A percentile compares a stretch with the other conserved stretches of the same genome.
Conservation (phyloP, 2,888 invertebrate genomes). For the Steromphala cineraria region DNA sequence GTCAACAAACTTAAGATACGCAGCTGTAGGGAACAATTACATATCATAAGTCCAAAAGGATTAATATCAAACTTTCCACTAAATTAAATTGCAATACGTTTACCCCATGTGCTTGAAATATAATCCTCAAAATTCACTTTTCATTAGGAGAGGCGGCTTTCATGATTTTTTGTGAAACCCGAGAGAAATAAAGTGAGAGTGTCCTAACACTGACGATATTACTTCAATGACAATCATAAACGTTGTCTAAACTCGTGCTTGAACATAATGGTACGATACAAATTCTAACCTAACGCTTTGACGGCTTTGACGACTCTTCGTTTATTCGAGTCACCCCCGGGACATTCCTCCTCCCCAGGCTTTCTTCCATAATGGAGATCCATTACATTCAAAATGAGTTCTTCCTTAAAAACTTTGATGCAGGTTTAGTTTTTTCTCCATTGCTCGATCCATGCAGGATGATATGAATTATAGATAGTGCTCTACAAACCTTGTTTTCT, state of each 20-base stretch:
- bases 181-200: background rate
- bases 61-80: background rate
- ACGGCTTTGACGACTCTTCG: too few relatives aligned
- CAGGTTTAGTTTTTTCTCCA: background rate
- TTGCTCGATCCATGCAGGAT: background rate
- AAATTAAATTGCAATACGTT: background rate
- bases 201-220: too few relatives aligned
- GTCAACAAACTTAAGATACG: too few relatives aligned
- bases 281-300: too few relatives aligned
- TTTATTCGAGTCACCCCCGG: background rate
- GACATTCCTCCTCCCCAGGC: background rate
- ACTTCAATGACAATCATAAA: too few relatives aligned
- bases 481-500: background rate
- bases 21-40: too few relatives aligned
- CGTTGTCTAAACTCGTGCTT: too few relatives aligned
- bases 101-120: background rate
- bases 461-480: background rate
- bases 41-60: too few relatives aligned
- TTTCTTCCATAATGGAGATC: background rate
- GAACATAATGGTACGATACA: too few relatives aligned
- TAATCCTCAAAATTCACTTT: background rate
- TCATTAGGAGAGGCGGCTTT: background rate
- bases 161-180: too few relatives aligned
- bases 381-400: background rate
- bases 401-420: background rate